Evolutionary conservation across 2,888 invertebrate genomes (phyloP), one percentile per base, ranked within the genome.

Genomic region (Pseudococcus viburni): DNA sequence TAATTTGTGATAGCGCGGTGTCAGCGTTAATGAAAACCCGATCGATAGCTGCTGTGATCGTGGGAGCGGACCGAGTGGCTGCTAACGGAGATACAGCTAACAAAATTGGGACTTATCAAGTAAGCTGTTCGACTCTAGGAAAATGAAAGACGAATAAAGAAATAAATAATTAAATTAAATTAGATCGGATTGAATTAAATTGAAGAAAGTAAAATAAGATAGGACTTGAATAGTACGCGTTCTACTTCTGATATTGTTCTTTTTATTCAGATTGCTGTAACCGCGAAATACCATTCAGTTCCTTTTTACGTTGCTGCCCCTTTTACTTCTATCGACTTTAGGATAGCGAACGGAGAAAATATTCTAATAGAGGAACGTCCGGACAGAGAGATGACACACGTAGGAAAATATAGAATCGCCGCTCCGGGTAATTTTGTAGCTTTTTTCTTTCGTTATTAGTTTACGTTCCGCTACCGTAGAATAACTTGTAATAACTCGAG

Each of bases 1-100:
- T 99, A 87, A 95, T 99, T 89, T 96, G 98, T 91, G 99, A 99
- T 92, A 96, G 96, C 91, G 98, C 98, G 96, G 99, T 97, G 2
- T 96, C 98, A 6, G 96, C 97, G 22, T 93, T 98, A 84, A 96
- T 99, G 96, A 95, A 95, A 90, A 93, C 94, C 17, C 94, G 95
- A 91, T 94, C 94, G 90, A 95, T 99, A 89, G 94, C 95, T 55
- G 98, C 98, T 0, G 97, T 99, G 9, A 95, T 99, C n/a, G 98
- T 99, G 26, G 99, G 99, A 22, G 99, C 99, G 84, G 99, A 99
- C 92, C 94, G 99, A 91, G 97, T 96, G 91, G 97, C 97, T 17
- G 95, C 95, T 1, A 99, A 99, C 92, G 99, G 99, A 0, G 99
- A 99, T 92, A 99, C 99, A 0, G 99, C 99, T 0, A 99, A 99